Conservation (phyloP, 2,797 vertebrate species). For the Syngnathus rostellatus region DNA sequence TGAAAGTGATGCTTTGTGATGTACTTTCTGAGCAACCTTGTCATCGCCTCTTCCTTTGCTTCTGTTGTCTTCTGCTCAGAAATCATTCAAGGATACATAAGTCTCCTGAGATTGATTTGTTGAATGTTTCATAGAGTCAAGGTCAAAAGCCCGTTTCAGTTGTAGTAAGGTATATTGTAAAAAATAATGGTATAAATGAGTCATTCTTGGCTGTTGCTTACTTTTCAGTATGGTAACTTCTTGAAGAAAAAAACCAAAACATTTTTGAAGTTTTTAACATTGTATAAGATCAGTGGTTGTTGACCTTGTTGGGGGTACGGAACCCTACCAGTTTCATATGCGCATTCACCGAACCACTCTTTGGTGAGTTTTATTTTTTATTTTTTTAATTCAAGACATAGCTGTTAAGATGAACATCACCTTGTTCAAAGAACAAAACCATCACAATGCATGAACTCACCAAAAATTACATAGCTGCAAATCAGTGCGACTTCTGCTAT, state of each 20-base stretch:
- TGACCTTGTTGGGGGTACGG: no score
- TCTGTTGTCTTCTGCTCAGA: not conserved
- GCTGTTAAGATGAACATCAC: no score
- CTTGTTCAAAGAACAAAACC: no score
- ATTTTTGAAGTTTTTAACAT: not conserved
- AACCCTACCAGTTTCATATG: no score
- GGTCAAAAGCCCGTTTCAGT: not conserved
- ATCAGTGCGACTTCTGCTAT: no score
- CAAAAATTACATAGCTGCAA: no score
- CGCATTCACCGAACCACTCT: no score
- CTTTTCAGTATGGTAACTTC: not conserved
- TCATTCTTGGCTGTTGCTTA: not conserved
- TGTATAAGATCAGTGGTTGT: not conserved
- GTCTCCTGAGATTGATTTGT: not conserved
- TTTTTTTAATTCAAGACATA: no score
- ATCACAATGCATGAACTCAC: no score
- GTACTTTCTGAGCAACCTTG: not conserved
- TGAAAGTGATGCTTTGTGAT: not conserved
- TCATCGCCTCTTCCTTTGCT: not conserved
- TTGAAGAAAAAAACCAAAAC: no score
- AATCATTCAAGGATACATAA: not conserved
- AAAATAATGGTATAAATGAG: not conserved
- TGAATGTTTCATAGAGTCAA: not conserved
- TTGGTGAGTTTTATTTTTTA: no score
- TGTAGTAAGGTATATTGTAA: not conserved